Evolutionary conservation across 2,888 invertebrate genomes (phyloP).

Genomic region (Ganaspis brasiliensis): DNA sequence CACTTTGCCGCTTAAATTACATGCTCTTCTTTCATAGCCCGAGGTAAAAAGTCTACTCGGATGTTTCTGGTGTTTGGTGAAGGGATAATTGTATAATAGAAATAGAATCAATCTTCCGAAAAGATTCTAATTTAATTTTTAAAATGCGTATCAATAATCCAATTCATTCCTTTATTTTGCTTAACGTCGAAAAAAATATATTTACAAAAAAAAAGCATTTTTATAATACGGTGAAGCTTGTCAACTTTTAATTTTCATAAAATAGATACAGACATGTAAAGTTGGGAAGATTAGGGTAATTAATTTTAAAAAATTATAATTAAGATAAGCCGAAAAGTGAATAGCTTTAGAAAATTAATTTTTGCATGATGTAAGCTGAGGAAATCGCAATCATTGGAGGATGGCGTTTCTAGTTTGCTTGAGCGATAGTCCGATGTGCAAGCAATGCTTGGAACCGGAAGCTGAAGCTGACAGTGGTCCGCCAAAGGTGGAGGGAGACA

Average conservation of each 20-base stretch:
- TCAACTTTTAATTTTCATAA: constrained; percentile 64
- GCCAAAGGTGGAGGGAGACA: constrained; percentile 66
- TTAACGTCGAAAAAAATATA: too few relatives aligned
- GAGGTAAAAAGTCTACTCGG: constrained; percentile 31
- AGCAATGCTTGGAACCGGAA: constrained; percentile 64
- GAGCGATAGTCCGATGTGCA: constrained; percentile 67
- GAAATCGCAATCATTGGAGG: constrained; percentile 49
- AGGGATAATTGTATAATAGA: constrained; percentile 75
- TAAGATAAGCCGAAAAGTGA: constrained; percentile 7
- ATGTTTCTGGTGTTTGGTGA: constrained; percentile 74
- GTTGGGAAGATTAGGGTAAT: not conserved
- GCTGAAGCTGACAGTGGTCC: constrained; percentile 64
- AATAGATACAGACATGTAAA: not conserved
- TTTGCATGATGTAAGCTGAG: constrained; percentile 17
- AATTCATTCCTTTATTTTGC: too few relatives aligned
- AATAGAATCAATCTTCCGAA: constrained; percentile 71
- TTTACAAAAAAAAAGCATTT: too few relatives aligned
- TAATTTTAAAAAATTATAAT: constrained; percentile 5
- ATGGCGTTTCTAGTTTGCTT: constrained; percentile 60
- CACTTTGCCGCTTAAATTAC: constrained; percentile 62
- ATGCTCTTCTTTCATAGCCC: constrained; percentile 37
- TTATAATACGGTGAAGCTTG: too few relatives aligned
- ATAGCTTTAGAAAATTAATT: constrained; percentile 19
- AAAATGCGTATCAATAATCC: too few relatives aligned
- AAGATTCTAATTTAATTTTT: too few relatives aligned